Evolutionary conservation across 2,888 invertebrate genomes (phyloP).

Genomic region (Tenthredo mesomela): DNA sequence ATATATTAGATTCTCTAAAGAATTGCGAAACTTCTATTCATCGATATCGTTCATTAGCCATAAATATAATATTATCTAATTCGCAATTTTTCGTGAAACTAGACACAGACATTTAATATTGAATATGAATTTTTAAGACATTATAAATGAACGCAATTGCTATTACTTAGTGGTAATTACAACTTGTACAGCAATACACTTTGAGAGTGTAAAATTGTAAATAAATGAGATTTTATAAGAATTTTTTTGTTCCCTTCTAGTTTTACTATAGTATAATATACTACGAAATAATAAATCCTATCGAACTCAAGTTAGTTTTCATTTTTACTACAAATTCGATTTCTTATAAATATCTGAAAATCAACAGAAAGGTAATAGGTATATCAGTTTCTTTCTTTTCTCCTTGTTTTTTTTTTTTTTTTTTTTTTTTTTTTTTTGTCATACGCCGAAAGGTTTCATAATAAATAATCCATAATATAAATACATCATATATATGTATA

Average conservation of each 20-base stretch:
- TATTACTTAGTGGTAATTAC: constrained; percentile 46
- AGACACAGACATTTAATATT: constrained; percentile 44
- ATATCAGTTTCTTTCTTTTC: background rate
- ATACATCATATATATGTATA: constrained; percentile 54
- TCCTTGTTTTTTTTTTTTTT: background rate
- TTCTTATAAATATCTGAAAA: background rate
- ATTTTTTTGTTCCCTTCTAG: constrained; percentile 41
- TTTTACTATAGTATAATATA: background rate
- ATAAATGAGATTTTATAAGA: constrained; percentile 77
- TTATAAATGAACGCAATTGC: constrained; percentile 42
- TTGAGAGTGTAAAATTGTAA: constrained; percentile 75
- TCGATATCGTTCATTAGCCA: constrained; percentile 31
- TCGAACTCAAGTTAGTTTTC: background rate
- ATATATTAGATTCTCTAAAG: constrained; percentile 22
- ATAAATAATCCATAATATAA: constrained; percentile 52
- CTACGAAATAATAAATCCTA: background rate
- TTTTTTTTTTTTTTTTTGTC: background rate
- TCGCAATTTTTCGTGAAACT: constrained; percentile 42
- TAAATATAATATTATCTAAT: constrained; percentile 16
- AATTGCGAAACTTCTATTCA: constrained; percentile 16
- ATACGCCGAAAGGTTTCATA: background rate
- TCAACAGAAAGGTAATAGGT: too few relatives aligned
- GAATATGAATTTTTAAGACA: constrained; percentile 45
- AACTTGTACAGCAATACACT: constrained; percentile 72
- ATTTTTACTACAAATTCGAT: background rate